Evolutionary conservation across 2,113 vertebrate genomes (phyloP).

Genomic region (Hipposideros armiger): DNA sequence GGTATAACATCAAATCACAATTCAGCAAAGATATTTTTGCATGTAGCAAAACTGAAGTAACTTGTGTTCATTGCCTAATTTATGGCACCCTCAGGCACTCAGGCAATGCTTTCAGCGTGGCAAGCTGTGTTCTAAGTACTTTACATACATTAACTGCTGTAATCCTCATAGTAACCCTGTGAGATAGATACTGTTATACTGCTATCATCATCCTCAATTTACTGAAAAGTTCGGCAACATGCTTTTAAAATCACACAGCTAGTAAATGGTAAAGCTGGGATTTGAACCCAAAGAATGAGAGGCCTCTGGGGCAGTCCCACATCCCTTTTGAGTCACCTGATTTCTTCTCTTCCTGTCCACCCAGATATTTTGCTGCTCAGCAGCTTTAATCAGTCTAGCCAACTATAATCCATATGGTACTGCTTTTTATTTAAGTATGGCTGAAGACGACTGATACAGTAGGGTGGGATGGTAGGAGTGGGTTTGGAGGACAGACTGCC

Average conservation of each 20-base stretch:
- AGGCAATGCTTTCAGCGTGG: accelerated
- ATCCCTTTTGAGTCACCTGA: neutral
- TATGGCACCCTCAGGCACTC: neutral
- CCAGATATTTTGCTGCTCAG: neutral
- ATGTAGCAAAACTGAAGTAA: neutral
- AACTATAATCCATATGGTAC: accelerated
- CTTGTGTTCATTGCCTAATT: neutral
- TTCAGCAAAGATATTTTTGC: conserved; percentile 57
- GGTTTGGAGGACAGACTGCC: neutral
- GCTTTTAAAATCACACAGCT: neutral
- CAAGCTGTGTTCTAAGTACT: neutral
- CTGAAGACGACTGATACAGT: neutral
- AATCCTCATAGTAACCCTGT: neutral
- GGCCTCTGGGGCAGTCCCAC: neutral
- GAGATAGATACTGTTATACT: neutral
- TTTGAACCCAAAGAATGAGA: neutral
- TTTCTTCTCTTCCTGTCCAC: neutral
- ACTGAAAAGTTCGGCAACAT: neutral
- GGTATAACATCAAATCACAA: neutral
- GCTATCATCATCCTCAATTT: neutral
- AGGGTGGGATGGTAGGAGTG: too few species aligned
- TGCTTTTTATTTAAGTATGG: neutral
- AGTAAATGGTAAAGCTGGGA: neutral
- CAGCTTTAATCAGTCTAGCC: neutral
- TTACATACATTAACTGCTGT: too few species aligned